A percentile compares a stretch with the other conserved stretches of the same genome.
Conservation (phyloP, 1,140 invertebrate species). For the Solenopsis invicta region DNA sequence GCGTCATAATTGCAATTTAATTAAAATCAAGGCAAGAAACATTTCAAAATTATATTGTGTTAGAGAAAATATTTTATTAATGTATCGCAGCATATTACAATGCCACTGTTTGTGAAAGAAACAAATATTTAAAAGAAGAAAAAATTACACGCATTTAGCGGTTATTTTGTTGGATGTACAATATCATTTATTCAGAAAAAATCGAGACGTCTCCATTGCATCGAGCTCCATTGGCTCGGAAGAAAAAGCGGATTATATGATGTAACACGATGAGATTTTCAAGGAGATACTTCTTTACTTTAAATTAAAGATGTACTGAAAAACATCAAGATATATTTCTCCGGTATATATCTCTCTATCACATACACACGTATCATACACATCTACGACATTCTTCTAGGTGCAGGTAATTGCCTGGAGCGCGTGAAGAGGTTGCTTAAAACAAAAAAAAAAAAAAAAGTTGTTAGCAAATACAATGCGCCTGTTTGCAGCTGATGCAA, state of each 20-base stretch:
- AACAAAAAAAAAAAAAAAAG: conserved; percentile 37
- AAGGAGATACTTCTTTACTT: conserved; percentile 39
- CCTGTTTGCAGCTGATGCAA: background rate
- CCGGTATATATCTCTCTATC: background rate
- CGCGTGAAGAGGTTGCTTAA: background rate
- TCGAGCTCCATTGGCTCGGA: conserved; percentile 33
- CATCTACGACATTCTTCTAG: conserved; percentile 6
- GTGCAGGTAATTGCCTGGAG: background rate
- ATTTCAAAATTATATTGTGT: background rate
- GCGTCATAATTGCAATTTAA: background rate
- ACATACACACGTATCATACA: no score
- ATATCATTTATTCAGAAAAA: conserved; percentile 35
- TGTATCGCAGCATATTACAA: background rate
- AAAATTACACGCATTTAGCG: background rate
- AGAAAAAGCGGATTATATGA: conserved; percentile 33
- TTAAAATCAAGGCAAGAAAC: background rate
- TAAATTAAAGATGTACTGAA: conserved; percentile 52
- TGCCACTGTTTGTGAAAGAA: background rate
- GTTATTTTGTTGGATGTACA: conserved; percentile 16
- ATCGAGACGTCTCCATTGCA: conserved; percentile 1
- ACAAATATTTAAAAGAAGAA: background rate
- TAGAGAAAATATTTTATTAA: background rate
- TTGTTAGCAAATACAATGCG: background rate
- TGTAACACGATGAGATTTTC: conserved; percentile 52
- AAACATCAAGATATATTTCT: conserved; percentile 37